Base-by-base conservation (phyloP, 2,888 invertebrate genomes). In the Andrena camellia region DNA sequence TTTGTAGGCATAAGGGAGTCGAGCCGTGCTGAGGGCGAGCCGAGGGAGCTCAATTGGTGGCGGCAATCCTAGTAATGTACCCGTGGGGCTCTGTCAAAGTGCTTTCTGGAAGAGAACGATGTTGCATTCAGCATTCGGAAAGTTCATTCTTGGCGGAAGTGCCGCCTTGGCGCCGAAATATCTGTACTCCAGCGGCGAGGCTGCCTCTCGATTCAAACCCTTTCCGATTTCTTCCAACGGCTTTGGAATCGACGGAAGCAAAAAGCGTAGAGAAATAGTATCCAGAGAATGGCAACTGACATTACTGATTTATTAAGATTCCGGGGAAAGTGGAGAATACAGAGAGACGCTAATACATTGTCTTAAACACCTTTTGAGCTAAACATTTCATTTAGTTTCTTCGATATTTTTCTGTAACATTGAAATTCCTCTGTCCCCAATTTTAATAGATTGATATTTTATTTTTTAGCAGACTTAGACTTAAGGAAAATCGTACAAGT, bases 1-100 rank as follows among this genome's bases (percentile, higher is more conserved):
- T 92, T 92, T 92, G 92, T 92, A 86, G 91, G 91, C 90, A 89
- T 89, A 90, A 91, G 90, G 90, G 89, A 88, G 85, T 83, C 78
- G 73, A 48, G 7, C 8, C 8, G 50, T 13, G 63, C 50, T 13
- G 31, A 67, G 48, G 66, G 31, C 72, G 83, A 89, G 89, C 77
- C 88, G 77, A 83, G 92, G 90, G 89, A 91, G 91, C 90, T 90
- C 90, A 91, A 92, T 92, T 91, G 92, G 92, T 91, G 89, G 90
- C 91, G 89, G 92, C 92, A 92, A 94, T 94, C 91, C 91, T 91
- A 84, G 92, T 94, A 93, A 93, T 93, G 93, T 93, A 94, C 93
- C 94, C 93, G 91, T 91, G 94, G 93, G 93, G 92, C 91, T 91
- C 83, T 86, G 91, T 93, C 93, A 93, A 93, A 93, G 93, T 91